Evolutionary conservation across 2,888 invertebrate species (phyloP).

Genomic region (Tupiocoris notatus): DNA sequence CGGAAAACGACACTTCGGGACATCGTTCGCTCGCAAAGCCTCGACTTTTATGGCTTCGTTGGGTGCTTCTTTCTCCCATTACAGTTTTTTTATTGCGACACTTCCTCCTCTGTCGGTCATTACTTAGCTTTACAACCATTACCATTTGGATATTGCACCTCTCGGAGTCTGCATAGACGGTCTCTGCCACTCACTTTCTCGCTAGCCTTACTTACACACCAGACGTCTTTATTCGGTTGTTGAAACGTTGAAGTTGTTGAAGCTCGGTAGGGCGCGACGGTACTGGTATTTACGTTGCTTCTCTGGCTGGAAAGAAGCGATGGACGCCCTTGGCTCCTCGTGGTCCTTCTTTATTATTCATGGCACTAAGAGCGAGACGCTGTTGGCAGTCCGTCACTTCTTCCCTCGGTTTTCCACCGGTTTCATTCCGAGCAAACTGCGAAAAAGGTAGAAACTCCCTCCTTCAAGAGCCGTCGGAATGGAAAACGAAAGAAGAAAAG

Average conservation of each 20-base stretch:
- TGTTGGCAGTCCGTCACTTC: conserved; percentile 38
- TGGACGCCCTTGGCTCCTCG: not conserved
- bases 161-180: not conserved
- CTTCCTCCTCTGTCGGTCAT: conserved; percentile 16
- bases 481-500: conserved; percentile 7
- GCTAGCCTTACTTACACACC: not conserved
- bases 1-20: not conserved
- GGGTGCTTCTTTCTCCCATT: not conserved
- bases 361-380: conserved; percentile 44
- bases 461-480: not conserved
- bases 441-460: not conserved
- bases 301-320: not conserved
- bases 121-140: conserved; percentile 28
- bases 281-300: too few species aligned
- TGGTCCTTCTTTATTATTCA: conserved; percentile 43
- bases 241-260: not conserved
- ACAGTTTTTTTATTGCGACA: conserved; percentile 11
- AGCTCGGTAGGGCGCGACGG: too few species aligned
- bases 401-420: not conserved
- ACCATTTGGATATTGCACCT: conserved; percentile 34
- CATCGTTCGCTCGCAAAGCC: not conserved
- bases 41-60: not conserved
- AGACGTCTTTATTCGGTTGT: not conserved
- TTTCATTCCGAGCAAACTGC: not conserved
- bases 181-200: not conserved